Conservation (phyloP, 2,113 vertebrate genomes). For the Polypterus senegalus region DNA sequence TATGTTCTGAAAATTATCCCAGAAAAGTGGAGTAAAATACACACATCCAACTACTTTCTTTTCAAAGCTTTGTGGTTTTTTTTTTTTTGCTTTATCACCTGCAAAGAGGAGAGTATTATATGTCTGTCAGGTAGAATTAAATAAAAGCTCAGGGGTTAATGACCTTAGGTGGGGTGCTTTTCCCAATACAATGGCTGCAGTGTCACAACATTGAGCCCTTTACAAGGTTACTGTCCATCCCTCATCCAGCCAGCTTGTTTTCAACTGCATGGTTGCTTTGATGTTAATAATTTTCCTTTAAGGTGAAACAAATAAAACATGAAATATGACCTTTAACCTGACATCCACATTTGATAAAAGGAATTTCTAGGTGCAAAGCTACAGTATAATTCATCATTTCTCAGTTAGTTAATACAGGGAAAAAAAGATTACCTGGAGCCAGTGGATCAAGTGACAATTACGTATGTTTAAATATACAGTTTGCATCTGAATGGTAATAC, state of each 20-base stretch:
- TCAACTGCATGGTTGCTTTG: constrained; percentile 27
- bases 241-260: constrained; percentile 36
- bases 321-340: neutral
- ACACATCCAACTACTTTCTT: neutral
- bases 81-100: constrained; percentile 34
- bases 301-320: neutral
- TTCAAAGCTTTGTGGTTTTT: constrained; percentile 4
- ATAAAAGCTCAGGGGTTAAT: constrained; percentile 21
- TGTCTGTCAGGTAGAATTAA: constrained; percentile 15
- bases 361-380: neutral
- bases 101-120: constrained; percentile 33
- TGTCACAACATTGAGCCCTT: constrained; percentile 28
- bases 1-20: no score
- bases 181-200: constrained; percentile 7
- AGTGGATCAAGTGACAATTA: no score
- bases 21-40: neutral
- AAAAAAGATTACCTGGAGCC: no score
- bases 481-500: no score
- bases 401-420: no score
- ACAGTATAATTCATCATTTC: no score
- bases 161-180: constrained; percentile 27
- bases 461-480: no score
- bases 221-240: constrained; percentile 44
- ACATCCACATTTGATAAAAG: neutral
- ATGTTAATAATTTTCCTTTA: constrained; percentile 30